phyloP scores from a whole-genome alignment of 2,113 vertebrate species.

The Heterotis niloticus region DNA sequence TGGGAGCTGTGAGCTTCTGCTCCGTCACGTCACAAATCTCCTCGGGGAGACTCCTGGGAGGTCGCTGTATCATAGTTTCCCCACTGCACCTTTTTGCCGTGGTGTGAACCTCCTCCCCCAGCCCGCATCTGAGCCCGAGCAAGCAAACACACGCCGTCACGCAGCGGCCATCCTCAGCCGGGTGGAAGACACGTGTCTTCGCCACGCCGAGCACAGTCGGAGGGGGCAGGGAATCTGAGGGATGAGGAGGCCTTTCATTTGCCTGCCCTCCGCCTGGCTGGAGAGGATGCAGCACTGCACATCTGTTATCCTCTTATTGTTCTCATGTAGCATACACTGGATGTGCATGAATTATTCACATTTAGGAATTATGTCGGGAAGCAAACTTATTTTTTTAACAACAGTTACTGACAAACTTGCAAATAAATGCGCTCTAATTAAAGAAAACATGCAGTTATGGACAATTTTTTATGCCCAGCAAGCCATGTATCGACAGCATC shows the following conservation, averaged over 20 bases:
- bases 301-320: background rate
- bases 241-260: background rate
- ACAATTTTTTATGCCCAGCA: background rate
- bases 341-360: slow-evolving; percentile 14
- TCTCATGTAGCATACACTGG: background rate
- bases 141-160: no score
- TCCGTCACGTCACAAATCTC: no score
- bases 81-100: no score
- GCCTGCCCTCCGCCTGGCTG: background rate
- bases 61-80: no score
- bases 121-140: no score
- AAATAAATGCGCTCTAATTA: slow-evolving; percentile 36
- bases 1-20: no score
- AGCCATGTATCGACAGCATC: background rate
- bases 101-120: no score
- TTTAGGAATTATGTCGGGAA: slow-evolving; percentile 4
- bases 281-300: background rate
- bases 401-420: slow-evolving; percentile 23
- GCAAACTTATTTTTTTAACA: background rate
- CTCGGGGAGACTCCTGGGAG: no score
- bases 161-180: no score
- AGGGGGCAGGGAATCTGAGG: background rate
- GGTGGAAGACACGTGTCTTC: no score
- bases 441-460: slow-evolving; percentile 23
- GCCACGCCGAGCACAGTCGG: no score